These are phyloP conservation scores for Eufriesea mexicana DNA, from an alignment of 1,140 invertebrate genomes.

Conservation along the genomic window DNA sequence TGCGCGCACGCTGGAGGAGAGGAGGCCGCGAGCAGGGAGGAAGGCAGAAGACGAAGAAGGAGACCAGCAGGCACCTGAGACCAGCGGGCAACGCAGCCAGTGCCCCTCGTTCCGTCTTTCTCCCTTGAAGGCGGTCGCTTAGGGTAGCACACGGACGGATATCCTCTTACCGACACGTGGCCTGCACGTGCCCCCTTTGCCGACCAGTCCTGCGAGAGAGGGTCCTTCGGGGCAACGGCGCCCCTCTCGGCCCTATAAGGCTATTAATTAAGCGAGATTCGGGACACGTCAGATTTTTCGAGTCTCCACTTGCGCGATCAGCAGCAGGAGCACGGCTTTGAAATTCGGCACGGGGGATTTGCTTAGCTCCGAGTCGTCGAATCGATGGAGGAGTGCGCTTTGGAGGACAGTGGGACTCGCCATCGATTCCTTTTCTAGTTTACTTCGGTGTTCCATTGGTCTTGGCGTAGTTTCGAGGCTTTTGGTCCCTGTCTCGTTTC, in stretches of 20 bases:
- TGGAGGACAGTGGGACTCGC: too few relatives aligned
- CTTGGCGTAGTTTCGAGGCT: too few relatives aligned
- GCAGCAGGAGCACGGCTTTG: constrained; percentile 43
- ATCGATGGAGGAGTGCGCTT: too few relatives aligned
- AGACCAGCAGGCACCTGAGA: constrained; percentile 56
- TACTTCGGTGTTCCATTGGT: too few relatives aligned
- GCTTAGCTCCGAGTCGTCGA: not conserved
- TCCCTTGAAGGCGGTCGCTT: constrained; percentile 56
- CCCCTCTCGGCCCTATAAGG: constrained; percentile 60
- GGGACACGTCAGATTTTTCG: constrained; percentile 76
- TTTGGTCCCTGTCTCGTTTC: too few relatives aligned
- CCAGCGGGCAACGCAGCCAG: constrained; percentile 29
- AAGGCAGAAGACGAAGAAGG: constrained; percentile 29
- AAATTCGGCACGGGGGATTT: constrained; percentile 52
- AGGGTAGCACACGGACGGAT: constrained; percentile 71
- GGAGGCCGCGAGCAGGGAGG: not conserved
- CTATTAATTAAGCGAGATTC: constrained; percentile 81
- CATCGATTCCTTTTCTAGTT: too few relatives aligned
- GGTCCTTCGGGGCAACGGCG: constrained; percentile 42
- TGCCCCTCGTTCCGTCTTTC: constrained; percentile 29
- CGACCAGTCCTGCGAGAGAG: constrained; percentile 59
- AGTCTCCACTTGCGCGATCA: constrained; percentile 39
- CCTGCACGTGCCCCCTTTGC: constrained; percentile 76
- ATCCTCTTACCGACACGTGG: constrained; percentile 81
- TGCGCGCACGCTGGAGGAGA: constrained; percentile 4